phyloP scores from a whole-genome alignment of 2,888 invertebrate genomes.

The Drosophila anceps region DNA sequence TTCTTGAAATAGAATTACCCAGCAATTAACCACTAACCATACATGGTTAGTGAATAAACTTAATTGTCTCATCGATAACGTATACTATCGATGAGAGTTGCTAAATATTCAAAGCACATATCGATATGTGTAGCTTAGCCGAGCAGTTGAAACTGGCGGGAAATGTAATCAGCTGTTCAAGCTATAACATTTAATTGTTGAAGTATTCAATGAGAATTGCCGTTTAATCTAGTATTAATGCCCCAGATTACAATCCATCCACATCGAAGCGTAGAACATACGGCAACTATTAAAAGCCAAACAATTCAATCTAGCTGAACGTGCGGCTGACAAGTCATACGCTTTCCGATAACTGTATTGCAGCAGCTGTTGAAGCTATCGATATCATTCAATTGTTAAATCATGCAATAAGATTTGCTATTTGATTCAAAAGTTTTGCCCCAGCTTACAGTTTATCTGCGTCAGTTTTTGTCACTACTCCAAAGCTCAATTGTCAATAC shows the following conservation, averaged over 20 bases:
- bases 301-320: too few relatives aligned
- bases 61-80: not conserved
- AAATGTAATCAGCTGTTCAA: not conserved
- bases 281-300: too few relatives aligned
- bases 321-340: not conserved
- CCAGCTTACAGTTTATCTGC: not conserved
- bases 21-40: too few relatives aligned
- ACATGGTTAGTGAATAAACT: too few relatives aligned
- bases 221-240: too few relatives aligned
- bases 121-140: too few relatives aligned
- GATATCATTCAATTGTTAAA: not conserved
- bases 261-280: too few relatives aligned
- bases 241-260: too few relatives aligned
- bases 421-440: not conserved
- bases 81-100: not conserved
- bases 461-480: not conserved
- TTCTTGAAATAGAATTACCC: not conserved
- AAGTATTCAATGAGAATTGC: too few relatives aligned
- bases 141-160: not conserved
- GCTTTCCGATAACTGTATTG: too few relatives aligned
- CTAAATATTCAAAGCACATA: not conserved
- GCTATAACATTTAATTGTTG: too few relatives aligned
- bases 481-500: not conserved
- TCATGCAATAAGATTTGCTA: not conserved
- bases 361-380: not conserved